A percentile compares a stretch with the other conserved stretches of the same genome.
These are phyloP conservation scores for Lepeophtheirus nordmannii DNA, from an alignment of 2,888 invertebrate genomes.

Conservation along the genomic window DNA sequence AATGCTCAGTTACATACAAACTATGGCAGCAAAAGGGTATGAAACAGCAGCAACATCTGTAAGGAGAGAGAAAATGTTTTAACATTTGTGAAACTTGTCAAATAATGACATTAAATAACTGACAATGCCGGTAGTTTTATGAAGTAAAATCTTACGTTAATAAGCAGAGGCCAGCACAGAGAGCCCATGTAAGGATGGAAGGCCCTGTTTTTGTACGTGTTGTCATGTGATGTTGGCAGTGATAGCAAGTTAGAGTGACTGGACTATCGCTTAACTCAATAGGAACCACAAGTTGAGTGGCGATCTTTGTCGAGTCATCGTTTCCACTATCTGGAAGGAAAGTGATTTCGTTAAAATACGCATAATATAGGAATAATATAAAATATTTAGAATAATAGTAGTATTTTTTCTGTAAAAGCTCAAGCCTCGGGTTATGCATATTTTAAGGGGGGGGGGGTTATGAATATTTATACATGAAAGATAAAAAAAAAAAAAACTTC, in stretches of 20 bases:
- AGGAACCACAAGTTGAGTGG: constrained; percentile 18
- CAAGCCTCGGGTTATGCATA: too few species aligned
- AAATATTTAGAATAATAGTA: too few species aligned
- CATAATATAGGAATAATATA: too few species aligned
- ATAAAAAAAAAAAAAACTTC: neutral
- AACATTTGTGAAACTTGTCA: neutral
- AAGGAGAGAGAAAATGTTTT: neutral
- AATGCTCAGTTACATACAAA: constrained; percentile 20
- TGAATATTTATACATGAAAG: neutral
- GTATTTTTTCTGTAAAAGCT: too few species aligned
- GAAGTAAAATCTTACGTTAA: neutral
- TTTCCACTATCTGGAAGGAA: constrained; percentile 21
- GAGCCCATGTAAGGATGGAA: constrained; percentile 18
- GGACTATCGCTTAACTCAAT: constrained; percentile 12
- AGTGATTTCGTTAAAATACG: neutral
- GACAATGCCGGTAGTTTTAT: too few species aligned
- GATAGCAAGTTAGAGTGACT: constrained; percentile 14
- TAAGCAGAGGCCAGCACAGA: constrained; percentile 11
- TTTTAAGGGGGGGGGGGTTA: too few species aligned
- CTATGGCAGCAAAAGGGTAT: constrained; percentile 12
- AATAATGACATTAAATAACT: neutral
- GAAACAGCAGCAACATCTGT: constrained; percentile 16
- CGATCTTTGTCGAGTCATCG: constrained; percentile 4
- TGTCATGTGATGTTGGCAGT: constrained; percentile 20
- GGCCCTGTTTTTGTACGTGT: constrained; percentile 22